These are phyloP conservation scores for Diarsia dahlii DNA, from an alignment of 2,888 invertebrate genomes.

Conservation along the genomic window DNA sequence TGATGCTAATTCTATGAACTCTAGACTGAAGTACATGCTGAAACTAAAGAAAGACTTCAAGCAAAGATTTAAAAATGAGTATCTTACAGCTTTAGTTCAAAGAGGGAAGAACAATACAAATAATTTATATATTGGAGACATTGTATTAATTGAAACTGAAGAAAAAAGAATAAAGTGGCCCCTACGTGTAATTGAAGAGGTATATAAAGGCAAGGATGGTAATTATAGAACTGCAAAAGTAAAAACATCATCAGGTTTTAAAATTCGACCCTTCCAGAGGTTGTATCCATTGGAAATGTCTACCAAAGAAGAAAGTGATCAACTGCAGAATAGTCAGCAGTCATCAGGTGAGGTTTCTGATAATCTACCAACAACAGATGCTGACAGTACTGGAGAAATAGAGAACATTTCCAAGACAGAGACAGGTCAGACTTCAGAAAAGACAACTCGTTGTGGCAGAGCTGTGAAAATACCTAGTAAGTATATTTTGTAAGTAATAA, in stretches of 20 bases:
- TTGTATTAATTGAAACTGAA: no score
- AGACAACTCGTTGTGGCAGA: no score
- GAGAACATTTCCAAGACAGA: no score
- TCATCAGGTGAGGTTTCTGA: no score
- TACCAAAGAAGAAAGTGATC: not conserved
- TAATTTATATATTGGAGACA: not conserved
- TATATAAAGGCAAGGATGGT: not conserved
- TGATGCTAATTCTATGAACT: conserved; percentile 2
- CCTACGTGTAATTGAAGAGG: not conserved
- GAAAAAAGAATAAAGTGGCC: not conserved
- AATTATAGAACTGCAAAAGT: not conserved
- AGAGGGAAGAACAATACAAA: not conserved
- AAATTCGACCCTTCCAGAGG: conserved; percentile 3
- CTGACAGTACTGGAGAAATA: no score
- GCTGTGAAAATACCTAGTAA: no score
- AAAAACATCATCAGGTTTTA: conserved; percentile 1
- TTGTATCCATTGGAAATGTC: conserved; percentile 8
- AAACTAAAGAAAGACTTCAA: conserved; percentile 3
- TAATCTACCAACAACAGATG: no score
- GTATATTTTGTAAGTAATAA: no score
- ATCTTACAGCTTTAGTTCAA: not conserved
- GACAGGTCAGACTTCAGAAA: no score
- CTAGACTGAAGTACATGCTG: not conserved
- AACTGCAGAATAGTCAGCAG: no score
- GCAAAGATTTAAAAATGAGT: not conserved